Evolutionary conservation across 2,888 invertebrate species (phyloP).

Genomic region (Siphlonurus alternatus): DNA sequence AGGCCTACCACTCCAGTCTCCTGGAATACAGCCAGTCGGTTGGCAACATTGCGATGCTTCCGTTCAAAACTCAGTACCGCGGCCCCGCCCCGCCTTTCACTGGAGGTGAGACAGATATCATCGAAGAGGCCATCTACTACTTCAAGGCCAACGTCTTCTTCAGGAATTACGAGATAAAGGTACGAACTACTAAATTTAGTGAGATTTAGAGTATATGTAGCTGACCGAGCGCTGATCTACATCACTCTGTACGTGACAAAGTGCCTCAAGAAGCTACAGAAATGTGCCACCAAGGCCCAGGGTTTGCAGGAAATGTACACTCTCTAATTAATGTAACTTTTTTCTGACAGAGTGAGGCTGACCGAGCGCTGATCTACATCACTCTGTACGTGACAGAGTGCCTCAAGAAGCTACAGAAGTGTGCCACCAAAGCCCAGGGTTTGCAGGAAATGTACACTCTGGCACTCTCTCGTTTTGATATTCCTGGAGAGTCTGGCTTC

Average conservation of each 20-base stretch:
- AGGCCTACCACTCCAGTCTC: slow-evolving; percentile 95
- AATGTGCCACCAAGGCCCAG: slow-evolving; percentile 75
- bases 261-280: slow-evolving; percentile 86
- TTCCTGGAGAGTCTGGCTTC: slow-evolving; percentile 90
- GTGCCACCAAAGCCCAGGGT: slow-evolving; percentile 75
- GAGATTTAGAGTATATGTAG: too few species aligned
- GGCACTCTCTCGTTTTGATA: slow-evolving; percentile 86
- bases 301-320: slow-evolving; percentile 93
- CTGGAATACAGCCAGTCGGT: slow-evolving; percentile 52
- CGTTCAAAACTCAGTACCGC: slow-evolving; percentile 74
- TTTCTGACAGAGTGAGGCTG: slow-evolving; percentile 93
- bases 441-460: slow-evolving; percentile 92
- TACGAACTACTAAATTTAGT: slow-evolving; percentile 25
- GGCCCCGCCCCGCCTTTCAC: slow-evolving; percentile 70
- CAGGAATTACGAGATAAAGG: slow-evolving; percentile 96
- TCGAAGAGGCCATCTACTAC: slow-evolving; percentile 92
- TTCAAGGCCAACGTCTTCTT: slow-evolving; percentile 99
- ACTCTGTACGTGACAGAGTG: slow-evolving; percentile 97
- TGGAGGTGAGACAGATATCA: slow-evolving; percentile 68
- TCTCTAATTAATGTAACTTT: too few species aligned
- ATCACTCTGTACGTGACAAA: slow-evolving; percentile 95
- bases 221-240: slow-evolving; percentile 93
- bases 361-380: slow-evolving; percentile 90
- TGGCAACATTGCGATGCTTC: slow-evolving; percentile 87
- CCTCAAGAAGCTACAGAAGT: slow-evolving; percentile 82